Conservation (phyloP, 2,797 vertebrate genomes). For the Linurgus olivaceus region DNA sequence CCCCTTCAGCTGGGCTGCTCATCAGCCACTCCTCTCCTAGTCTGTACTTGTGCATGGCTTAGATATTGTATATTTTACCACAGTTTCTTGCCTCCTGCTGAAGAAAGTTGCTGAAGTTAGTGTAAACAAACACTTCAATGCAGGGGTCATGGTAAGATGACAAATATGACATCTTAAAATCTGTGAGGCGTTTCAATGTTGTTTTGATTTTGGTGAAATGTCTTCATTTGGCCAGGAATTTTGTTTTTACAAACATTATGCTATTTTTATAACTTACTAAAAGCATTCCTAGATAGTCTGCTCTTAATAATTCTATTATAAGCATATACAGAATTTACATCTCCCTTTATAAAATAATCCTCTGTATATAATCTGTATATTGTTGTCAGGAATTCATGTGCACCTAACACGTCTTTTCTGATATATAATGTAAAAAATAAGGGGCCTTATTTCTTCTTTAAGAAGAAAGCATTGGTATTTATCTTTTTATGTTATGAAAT, state of each 20-base stretch:
- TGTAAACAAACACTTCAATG: not conserved
- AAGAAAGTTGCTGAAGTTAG: not conserved
- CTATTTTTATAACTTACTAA: not conserved
- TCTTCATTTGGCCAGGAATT: not conserved
- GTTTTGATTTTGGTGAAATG: not conserved
- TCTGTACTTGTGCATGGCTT: accelerated
- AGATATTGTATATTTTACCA: not conserved
- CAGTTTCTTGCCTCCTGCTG: not conserved
- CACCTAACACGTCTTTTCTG: not conserved
- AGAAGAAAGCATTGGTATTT: not conserved
- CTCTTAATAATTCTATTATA: not conserved
- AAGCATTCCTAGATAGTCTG: not conserved
- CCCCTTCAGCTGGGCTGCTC: not conserved
- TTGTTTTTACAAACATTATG: not conserved
- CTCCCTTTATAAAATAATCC: not conserved
- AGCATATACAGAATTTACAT: not conserved
- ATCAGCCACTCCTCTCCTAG: not conserved
- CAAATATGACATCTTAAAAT: not conserved
- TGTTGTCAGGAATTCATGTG: not conserved
- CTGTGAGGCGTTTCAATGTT: not conserved
- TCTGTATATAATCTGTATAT: not conserved
- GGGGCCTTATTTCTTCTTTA: not conserved
- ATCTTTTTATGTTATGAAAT: not conserved
- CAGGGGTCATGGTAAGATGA: not conserved
- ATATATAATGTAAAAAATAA: not conserved